Percentiles rank a stretch among this genome's conserved stretches.
These are phyloP conservation scores for Lamellibrachia luymesi DNA, from an alignment of 1,140 invertebrate species.

Conservation along the genomic window DNA sequence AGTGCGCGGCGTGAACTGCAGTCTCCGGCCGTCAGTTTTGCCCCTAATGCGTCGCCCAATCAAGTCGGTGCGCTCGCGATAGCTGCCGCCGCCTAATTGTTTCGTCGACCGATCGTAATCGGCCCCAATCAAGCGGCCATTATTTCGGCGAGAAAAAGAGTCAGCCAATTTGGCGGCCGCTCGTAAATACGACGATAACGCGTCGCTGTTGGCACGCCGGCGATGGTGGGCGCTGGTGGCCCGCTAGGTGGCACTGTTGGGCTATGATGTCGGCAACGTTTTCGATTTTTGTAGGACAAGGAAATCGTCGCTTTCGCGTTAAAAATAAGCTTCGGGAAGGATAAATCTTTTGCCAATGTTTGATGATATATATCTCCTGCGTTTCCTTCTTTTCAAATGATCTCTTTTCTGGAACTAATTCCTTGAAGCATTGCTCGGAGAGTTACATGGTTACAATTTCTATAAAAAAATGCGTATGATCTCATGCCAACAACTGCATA, in stretches of 20 bases:
- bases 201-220: background rate
- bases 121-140: background rate
- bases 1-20: background rate
- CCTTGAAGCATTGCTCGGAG: background rate
- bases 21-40: background rate
- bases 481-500: too few species aligned
- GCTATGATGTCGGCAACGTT: background rate
- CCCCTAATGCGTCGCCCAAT: background rate
- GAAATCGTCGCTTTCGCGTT: background rate
- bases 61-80: background rate
- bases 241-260: background rate
- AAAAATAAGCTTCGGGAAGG: background rate
- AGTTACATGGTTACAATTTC: background rate
- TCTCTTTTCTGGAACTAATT: background rate
- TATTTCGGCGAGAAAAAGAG: constrained; percentile 4
- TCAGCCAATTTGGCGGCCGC: background rate
- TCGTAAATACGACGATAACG: background rate
- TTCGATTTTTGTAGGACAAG: background rate
- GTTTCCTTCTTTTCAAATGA: background rate
- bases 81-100: background rate
- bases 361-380: background rate
- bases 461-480: background rate
- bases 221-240: background rate
- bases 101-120: background rate
- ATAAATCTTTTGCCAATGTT: background rate